phyloP scores from a whole-genome alignment of 1,140 invertebrate genomes.

The Belonocnema kinseyi region DNA sequence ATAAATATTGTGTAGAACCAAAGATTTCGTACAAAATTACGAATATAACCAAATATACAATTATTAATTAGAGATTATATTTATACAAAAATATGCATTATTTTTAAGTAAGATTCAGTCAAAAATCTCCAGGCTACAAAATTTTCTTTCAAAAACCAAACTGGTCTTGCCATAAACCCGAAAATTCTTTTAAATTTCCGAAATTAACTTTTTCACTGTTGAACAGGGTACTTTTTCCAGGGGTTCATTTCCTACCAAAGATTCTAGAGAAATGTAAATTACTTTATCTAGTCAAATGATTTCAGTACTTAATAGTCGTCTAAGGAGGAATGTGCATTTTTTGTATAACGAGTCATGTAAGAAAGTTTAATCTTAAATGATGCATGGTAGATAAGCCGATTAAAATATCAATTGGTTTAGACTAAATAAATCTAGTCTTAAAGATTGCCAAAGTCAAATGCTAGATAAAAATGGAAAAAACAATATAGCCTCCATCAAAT shows the following conservation, averaged over 20 bases:
- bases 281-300: conserved; percentile 73
- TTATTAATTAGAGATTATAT: too few relatives aligned
- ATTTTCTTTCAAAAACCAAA: too few relatives aligned
- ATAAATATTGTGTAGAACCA: too few relatives aligned
- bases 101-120: too few relatives aligned
- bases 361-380: conserved; percentile 23
- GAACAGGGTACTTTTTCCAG: conserved; percentile 1
- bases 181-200: too few relatives aligned
- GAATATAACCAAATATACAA: too few relatives aligned
- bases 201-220: background rate
- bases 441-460: conserved; percentile 37
- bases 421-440: conserved; percentile 34
- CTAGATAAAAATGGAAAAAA: background rate
- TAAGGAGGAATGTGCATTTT: conserved; percentile 74
- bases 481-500: conserved; percentile 32
- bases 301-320: conserved; percentile 71
- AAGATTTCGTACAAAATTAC: too few relatives aligned
- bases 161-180: too few relatives aligned
- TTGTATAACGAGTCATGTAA: conserved; percentile 35
- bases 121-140: too few relatives aligned
- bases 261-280: conserved; percentile 59
- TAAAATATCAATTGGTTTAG: conserved; percentile 24
- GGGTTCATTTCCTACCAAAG: conserved; percentile 62
- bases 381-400: conserved; percentile 26
- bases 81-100: too few relatives aligned